Evolutionary conservation across 2,888 invertebrate species (phyloP).

Genomic region (Chrysolina haemoptera): DNA sequence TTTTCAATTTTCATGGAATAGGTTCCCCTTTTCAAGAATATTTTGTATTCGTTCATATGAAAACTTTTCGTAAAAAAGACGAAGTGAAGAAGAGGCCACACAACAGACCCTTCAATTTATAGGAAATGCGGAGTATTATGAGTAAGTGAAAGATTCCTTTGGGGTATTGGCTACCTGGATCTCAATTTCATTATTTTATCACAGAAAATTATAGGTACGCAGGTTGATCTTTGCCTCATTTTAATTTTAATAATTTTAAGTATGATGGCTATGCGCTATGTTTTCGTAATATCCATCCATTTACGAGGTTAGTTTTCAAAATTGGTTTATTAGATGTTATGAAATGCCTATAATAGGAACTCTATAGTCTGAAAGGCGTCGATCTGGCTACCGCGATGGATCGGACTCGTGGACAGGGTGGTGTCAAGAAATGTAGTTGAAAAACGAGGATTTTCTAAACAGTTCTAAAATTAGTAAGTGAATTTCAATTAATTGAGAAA

Average conservation of each 20-base stretch:
- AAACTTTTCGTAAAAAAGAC: no score
- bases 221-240: slow-evolving; percentile 15
- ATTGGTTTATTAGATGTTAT: slow-evolving; percentile 13
- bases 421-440: no score
- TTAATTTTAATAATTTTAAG: slow-evolving; percentile 31
- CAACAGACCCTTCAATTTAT: neutral
- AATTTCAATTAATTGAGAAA: no score
- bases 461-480: no score
- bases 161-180: slow-evolving; percentile 48
- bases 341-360: neutral
- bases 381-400: neutral
- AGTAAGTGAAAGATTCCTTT: slow-evolving; percentile 39
- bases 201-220: slow-evolving; percentile 46
- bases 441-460: no score
- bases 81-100: neutral
- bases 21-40: no score
- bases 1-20: no score
- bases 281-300: slow-evolving; percentile 16
- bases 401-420: neutral
- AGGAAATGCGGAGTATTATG: slow-evolving; percentile 41
- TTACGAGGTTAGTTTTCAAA: slow-evolving; percentile 11
- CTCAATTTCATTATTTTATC: slow-evolving; percentile 39
- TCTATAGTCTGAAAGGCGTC: neutral
- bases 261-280: slow-evolving; percentile 17
- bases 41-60: no score